Evolutionary conservation across 2,888 invertebrate species (phyloP), one percentile per base, ranked within the genome.

Genomic region (Bellardia pandia): DNA sequence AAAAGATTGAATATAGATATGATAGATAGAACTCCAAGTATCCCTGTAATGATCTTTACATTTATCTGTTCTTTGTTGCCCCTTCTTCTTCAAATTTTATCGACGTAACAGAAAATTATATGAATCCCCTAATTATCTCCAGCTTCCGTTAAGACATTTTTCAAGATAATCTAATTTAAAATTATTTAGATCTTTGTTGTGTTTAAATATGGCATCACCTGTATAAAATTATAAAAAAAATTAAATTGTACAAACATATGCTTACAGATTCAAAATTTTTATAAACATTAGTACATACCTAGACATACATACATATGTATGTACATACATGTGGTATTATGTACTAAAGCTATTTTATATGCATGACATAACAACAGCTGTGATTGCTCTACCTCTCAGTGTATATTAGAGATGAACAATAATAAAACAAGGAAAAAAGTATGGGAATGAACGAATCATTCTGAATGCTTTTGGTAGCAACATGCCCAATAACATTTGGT

Each of bases 301-400:
- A 66, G 5, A n/a, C 33, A 48, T 16, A 16, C 33, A 33, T 42
- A 53, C 33, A 64, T 4, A 48, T n/a, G 13, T 69, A 16, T 48
- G 16, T 60, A n/a, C 33, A 13, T 30, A 72, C 16, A 42, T 7
- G 30, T 30, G 42, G 42, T 30, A 69, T 13, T 56, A 53, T 53
- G 23, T 13, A 23, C 16, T 33, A 23, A 16, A 9, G 42, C 37
- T 69, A 69, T 72, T 86, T 79, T 66, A 71, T 83, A 86, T 86
- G 78, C 83, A 83, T 68, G 79, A 62, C 86, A 71, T 71, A 79
- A 58, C 83, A 76, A 79, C 79, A 83, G 76, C 80, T 86, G 86
- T 76, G 71, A 76, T 76, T 86, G 64, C 64, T 69, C 58, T 58
- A 30, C 48, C 68, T 56, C 68, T 58, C 51, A 64, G 62, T 37